phyloP scores from a whole-genome alignment of 2,888 invertebrate genomes.

The Lithophane socia region DNA sequence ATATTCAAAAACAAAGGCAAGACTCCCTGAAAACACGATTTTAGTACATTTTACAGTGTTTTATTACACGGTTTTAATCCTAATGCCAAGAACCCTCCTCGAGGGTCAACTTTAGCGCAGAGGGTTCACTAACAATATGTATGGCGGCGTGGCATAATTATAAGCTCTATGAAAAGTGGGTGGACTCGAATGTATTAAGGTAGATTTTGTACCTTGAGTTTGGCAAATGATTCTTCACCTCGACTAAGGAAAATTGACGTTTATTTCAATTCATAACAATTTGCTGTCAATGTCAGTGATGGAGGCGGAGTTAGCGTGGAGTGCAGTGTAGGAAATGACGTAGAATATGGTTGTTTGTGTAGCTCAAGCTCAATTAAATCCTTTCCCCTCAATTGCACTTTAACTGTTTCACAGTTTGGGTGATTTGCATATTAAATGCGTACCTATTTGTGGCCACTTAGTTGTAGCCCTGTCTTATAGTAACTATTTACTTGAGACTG shows the following conservation, averaged over 20 bases:
- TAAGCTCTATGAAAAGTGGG: background rate
- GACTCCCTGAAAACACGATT: background rate
- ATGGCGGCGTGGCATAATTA: background rate
- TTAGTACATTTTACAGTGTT: background rate
- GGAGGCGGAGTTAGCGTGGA: background rate
- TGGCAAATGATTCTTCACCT: background rate
- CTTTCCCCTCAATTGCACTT: constrained; percentile 44
- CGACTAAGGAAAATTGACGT: background rate
- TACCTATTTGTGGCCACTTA: background rate
- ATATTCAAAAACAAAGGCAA: background rate
- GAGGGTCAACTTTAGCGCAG: background rate
- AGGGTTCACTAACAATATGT: background rate
- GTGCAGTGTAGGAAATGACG: background rate
- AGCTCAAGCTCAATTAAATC: constrained; percentile 29
- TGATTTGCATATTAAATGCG: constrained; percentile 23
- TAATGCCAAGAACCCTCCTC: background rate
- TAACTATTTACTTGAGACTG: constrained; percentile 2
- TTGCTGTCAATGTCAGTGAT: background rate
- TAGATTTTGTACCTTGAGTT: background rate
- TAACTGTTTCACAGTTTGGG: constrained; percentile 26
- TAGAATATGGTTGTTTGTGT: background rate
- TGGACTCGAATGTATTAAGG: background rate
- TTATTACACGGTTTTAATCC: background rate
- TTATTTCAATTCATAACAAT: too few relatives aligned
- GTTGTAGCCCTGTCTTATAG: background rate